A percentile compares a stretch with the other conserved stretches of the same genome.
phyloP scores from a whole-genome alignment of 2,888 invertebrate species.

The Dryadula phaetusa region DNA sequence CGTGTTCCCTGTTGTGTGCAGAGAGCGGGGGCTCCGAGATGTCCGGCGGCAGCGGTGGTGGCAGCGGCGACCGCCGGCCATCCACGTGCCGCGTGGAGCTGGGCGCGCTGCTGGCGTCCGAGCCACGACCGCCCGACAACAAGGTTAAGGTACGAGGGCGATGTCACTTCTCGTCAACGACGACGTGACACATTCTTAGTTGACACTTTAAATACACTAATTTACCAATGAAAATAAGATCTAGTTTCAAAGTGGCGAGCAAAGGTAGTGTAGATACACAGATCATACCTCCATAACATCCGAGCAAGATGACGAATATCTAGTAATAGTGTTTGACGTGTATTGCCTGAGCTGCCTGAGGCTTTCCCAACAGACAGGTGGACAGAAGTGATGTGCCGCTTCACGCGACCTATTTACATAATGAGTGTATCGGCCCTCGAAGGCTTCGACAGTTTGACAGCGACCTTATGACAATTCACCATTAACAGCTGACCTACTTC shows the following conservation, averaged over 20 bases:
- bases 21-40: conserved; percentile 76
- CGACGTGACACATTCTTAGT: background rate
- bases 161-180: conserved; percentile 42
- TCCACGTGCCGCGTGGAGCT: conserved; percentile 85
- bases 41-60: conserved; percentile 67
- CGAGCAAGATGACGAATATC: background rate
- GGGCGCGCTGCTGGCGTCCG: conserved; percentile 86
- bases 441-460: conserved; percentile 49
- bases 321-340: background rate
- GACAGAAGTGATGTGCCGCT: background rate
- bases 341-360: background rate
- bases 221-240: no score
- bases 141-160: conserved; percentile 87
- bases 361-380: background rate
- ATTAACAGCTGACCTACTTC: conserved; percentile 62
- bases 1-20: conserved; percentile 57
- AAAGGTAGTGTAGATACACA: no score
- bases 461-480: conserved; percentile 45
- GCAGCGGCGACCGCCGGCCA: conserved; percentile 58
- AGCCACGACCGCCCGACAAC: conserved; percentile 88
- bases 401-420: conserved; percentile 71
- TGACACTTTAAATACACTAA: background rate
- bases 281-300: background rate
- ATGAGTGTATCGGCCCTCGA: conserved; percentile 56
- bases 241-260: no score